Conservation (phyloP, 2,888 invertebrate genomes). For the Cryptophagus acutangulus region DNA sequence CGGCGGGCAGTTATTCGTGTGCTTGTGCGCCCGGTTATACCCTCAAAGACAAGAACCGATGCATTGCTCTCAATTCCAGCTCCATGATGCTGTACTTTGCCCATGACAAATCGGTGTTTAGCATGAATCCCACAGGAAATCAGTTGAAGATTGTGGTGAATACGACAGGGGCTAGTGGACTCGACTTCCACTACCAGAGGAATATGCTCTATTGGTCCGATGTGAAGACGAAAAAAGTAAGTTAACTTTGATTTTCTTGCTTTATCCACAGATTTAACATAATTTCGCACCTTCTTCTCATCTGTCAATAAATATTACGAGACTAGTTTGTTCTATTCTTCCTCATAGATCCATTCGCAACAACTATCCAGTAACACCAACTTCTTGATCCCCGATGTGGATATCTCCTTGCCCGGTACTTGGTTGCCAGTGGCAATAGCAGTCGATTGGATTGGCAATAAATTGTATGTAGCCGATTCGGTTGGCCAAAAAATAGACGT, state of each 20-base stretch:
- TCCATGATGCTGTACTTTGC: slow-evolving; percentile 63
- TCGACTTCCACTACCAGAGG: slow-evolving; percentile 75
- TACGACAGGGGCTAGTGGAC: slow-evolving; percentile 77
- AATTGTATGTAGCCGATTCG: slow-evolving; percentile 90
- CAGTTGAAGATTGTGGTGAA: slow-evolving; percentile 65
- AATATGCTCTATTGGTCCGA: slow-evolving; percentile 88
- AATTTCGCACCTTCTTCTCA: background rate
- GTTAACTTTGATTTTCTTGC: slow-evolving; percentile 10
- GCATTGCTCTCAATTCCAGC: slow-evolving; percentile 58
- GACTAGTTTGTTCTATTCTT: slow-evolving; percentile 14
- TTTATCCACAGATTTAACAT: background rate
- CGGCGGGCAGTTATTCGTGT: slow-evolving; percentile 78
- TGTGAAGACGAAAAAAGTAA: slow-evolving; percentile 76
- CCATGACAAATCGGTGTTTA: slow-evolving; percentile 66
- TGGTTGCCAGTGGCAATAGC: slow-evolving; percentile 90
- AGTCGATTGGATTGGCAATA: slow-evolving; percentile 95
- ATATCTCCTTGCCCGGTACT: slow-evolving; percentile 73
- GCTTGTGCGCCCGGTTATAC: slow-evolving; percentile 65
- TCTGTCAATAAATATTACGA: slow-evolving; percentile 3
- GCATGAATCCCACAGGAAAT: slow-evolving; percentile 64
- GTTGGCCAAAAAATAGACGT: slow-evolving; percentile 92
- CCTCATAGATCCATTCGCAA: slow-evolving; percentile 63
- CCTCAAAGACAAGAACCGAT: slow-evolving; percentile 51
- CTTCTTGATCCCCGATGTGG: slow-evolving; percentile 52
- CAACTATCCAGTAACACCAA: slow-evolving; percentile 49